These are phyloP conservation scores for Calliopum simillimum DNA, from an alignment of 2,888 invertebrate genomes.

Conservation along the genomic window DNA sequence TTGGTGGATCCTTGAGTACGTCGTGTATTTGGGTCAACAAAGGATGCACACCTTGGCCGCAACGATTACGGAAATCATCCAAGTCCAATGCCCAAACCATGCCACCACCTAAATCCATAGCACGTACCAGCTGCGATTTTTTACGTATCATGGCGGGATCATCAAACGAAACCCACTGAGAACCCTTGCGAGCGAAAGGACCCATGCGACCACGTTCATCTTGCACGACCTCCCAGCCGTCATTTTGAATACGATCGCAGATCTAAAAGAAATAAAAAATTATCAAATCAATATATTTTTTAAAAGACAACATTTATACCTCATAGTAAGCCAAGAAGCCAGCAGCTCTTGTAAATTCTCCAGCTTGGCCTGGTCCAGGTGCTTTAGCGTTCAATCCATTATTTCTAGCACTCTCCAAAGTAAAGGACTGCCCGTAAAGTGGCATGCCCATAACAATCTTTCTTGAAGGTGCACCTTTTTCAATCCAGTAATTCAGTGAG, in stretches of 20 bases:
- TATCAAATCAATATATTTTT: background rate
- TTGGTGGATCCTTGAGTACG: constrained; percentile 72
- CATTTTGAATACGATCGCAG: constrained; percentile 81
- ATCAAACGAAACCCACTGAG: constrained; percentile 93
- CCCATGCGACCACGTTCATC: constrained; percentile 84
- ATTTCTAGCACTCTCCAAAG: constrained; percentile 72
- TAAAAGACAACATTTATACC: constrained; percentile 64
- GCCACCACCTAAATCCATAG: constrained; percentile 83
- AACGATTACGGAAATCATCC: constrained; percentile 85
- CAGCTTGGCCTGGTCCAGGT: constrained; percentile 82
- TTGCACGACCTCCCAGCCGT: constrained; percentile 84
- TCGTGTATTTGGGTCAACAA: constrained; percentile 81
- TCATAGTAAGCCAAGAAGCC: constrained; percentile 92
- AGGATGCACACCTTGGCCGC: constrained; percentile 85
- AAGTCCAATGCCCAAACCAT: constrained; percentile 94
- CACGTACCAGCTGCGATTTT: constrained; percentile 83
- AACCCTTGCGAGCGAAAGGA: constrained; percentile 87
- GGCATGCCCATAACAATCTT: constrained; percentile 92
- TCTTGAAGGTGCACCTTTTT: constrained; percentile 82
- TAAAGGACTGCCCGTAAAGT: constrained; percentile 88
- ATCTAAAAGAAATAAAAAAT: background rate
- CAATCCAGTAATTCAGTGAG: constrained; percentile 90
- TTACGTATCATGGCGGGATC: constrained; percentile 82
- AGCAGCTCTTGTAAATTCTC: constrained; percentile 86
- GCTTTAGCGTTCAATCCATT: constrained; percentile 82